These are phyloP conservation scores for Sialis fuliginosa DNA, from an alignment of 2,888 invertebrate species.

Conservation along the genomic window DNA sequence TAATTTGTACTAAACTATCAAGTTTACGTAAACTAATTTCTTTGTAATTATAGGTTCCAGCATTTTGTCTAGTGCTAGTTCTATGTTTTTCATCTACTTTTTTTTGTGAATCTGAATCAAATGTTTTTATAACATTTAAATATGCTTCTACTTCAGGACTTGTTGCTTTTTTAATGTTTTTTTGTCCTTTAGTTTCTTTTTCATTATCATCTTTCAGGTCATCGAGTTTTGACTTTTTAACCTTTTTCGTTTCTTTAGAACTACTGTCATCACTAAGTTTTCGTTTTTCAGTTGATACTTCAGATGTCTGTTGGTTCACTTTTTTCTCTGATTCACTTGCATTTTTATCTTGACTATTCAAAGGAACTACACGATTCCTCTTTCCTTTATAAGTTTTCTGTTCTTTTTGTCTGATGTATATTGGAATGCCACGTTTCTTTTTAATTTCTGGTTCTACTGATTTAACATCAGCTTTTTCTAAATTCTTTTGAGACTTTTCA, in stretches of 20 bases:
- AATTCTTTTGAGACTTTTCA: not conserved
- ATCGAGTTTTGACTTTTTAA: not conserved
- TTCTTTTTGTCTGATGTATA: conserved; percentile 6
- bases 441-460: not conserved
- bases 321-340: too few species aligned
- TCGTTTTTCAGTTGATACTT: conserved; percentile 2
- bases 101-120: conserved; percentile 1
- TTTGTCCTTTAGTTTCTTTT: conserved; percentile 12
- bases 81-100: conserved; percentile 8
- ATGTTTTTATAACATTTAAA: conserved; percentile 7
- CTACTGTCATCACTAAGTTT: conserved; percentile 2
- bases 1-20: conserved; percentile 42
- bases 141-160: conserved; percentile 7
- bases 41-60: conserved; percentile 19
- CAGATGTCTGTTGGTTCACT: not conserved
- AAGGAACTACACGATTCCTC: conserved; percentile 11
- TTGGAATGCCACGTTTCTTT: conserved; percentile 5
- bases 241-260: conserved; percentile 6
- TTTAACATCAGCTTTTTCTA: conserved; percentile 2
- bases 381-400: conserved; percentile 5
- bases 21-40: conserved; percentile 38
- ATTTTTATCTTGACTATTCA: too few species aligned
- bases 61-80: conserved; percentile 3
- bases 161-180: conserved; percentile 13
- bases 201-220: conserved; percentile 7